Evolutionary conservation across 1,140 invertebrate species (phyloP), one percentile per base, ranked within the genome.

Genomic region (Conus ventricosus): DNA sequence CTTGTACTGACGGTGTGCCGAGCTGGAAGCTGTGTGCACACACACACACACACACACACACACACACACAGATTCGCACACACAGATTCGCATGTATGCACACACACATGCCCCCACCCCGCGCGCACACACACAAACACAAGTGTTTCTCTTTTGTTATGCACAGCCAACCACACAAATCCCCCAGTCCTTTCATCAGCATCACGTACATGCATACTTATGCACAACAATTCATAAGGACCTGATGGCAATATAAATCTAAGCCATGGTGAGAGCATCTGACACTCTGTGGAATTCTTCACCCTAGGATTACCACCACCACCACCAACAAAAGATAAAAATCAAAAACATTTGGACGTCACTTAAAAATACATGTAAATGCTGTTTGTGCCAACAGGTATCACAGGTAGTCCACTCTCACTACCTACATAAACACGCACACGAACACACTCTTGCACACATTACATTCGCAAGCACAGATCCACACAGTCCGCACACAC

Each of bases 1-100:
- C 97, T 91, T 96, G 95, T 20, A 97, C 94, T 11, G 96, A 96
- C n/a, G 96, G 96, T 5, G 96, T 96, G 87, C 96, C 95, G 6
- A 97, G 94, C 71, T 96, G 95, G 83, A 94, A 93, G 84, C 94
- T 95, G 84, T 39, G 63, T 0, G 5, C 57, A 60, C 57, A 60
- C 8, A 15, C 8, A 60, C 57, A 60, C 57, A 60, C 57, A 60
- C 25, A 63, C 54, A n/a, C 11, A 63, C 82, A 84, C n/a, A 57
- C n/a, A 67, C 81, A 81, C 78, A 51, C 78, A 51, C 10, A n/a
- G 25, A 81, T 27, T 39, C 6, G 25, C 78, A n/a, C n/a, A n/a
- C 78, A 81, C 27, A 81, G 53, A 84, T 7, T 57, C 83, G 23
- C 54, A 57, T 23, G 15, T 5, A 82, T 39, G 81, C n/a, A 51